Evolutionary conservation across 1,140 invertebrate genomes (phyloP).

Genomic region (Prorops nasuta): DNA sequence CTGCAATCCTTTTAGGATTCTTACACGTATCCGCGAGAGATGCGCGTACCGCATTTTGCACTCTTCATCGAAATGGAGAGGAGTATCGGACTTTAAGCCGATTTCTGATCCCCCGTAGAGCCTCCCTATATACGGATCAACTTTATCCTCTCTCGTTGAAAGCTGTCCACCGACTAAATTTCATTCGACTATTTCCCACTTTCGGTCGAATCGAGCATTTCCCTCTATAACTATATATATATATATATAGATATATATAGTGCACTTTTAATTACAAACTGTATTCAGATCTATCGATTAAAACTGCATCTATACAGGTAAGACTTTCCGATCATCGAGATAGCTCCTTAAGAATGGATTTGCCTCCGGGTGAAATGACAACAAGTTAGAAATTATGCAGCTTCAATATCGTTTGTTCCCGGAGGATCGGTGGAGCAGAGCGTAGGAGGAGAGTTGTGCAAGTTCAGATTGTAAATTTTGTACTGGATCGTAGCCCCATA

Average conservation of each 20-base stretch:
- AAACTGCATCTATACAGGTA: too few species aligned
- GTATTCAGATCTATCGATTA: too few species aligned
- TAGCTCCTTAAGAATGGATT: too few species aligned
- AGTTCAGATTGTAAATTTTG: conserved; percentile 27
- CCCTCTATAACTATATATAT: too few species aligned
- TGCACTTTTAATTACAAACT: too few species aligned
- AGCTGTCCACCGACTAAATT: conserved; percentile 20
- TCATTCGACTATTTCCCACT: conserved; percentile 15
- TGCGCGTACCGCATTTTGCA: conserved; percentile 28
- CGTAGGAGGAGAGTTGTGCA: too few species aligned
- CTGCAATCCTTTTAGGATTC: conserved; percentile 24
- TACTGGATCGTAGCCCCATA: neutral
- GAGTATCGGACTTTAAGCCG: conserved; percentile 28
- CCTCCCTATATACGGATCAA: conserved; percentile 23
- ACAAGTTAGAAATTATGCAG: conserved; percentile 31
- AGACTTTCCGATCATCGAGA: too few species aligned
- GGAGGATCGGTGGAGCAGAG: conserved; percentile 18
- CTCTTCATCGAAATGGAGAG: conserved; percentile 26
- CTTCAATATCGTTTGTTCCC: conserved; percentile 21
- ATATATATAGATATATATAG: too few species aligned
- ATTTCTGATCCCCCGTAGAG: conserved; percentile 22
- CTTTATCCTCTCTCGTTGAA: conserved; percentile 24
- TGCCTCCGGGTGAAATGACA: too few species aligned
- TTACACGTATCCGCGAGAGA: conserved; percentile 18
- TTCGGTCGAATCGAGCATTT: too few species aligned